phyloP scores from a whole-genome alignment of 2,888 invertebrate genomes.

The Argyra leucocephala region DNA sequence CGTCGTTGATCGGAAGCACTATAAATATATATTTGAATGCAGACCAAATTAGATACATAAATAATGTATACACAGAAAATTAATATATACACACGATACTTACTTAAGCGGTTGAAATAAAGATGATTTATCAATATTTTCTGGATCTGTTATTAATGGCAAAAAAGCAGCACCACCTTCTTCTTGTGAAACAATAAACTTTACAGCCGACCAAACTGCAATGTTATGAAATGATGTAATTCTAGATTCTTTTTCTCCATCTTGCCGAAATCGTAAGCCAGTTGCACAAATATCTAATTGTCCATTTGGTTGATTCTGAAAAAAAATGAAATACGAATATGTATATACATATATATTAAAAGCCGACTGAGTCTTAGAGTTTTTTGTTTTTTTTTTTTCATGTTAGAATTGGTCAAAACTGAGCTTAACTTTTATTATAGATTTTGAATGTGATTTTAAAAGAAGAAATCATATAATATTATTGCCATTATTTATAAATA shows the following conservation, averaged over 20 bases:
- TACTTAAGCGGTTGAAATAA: conserved; percentile 49
- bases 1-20: conserved; percentile 40
- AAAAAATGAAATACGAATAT: neutral
- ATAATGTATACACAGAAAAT: neutral
- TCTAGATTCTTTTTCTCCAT: conserved; percentile 32
- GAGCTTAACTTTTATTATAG: no score
- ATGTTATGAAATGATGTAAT: conserved; percentile 81
- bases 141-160: conserved; percentile 74
- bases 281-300: conserved; percentile 41
- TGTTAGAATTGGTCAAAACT: no score
- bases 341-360: no score
- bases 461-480: no score
- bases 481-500: no score
- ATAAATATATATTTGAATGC: conserved; percentile 18
- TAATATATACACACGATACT: conserved; percentile 14
- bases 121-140: conserved; percentile 63
- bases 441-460: no score
- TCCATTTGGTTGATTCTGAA: conserved; percentile 7
- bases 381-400: no score
- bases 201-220: conserved; percentile 87
- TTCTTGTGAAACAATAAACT: conserved; percentile 62
- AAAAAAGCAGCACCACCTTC: conserved; percentile 63
- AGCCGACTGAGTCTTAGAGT: no score
- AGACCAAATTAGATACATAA: neutral
- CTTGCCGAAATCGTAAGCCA: conserved; percentile 56